These are phyloP conservation scores for Globia sparganii DNA, from an alignment of 2,888 invertebrate species.

Conservation along the genomic window DNA sequence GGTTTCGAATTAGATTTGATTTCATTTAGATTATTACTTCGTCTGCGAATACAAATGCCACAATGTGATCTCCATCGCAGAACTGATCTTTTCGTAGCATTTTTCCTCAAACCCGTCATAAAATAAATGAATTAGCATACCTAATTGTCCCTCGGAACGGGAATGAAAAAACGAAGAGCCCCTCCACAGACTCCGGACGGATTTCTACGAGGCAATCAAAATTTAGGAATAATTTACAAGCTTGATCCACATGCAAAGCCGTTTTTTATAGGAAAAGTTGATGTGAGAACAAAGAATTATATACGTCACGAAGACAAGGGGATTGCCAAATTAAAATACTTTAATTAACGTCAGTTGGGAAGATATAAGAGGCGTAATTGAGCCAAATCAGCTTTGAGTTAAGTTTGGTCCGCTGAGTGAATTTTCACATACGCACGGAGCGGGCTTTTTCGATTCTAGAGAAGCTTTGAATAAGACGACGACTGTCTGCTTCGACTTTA, in stretches of 20 bases:
- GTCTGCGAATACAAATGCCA: conserved; percentile 54
- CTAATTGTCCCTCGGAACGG: conserved; percentile 86
- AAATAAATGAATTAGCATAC: conserved; percentile 88
- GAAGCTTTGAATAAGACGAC: conserved; percentile 70
- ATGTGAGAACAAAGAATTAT: conserved; percentile 80
- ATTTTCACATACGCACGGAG: conserved; percentile 79
- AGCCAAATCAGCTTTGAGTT: conserved; percentile 77
- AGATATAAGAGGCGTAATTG: conserved; percentile 74
- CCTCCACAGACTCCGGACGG: conserved; percentile 79
- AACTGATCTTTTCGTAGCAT: conserved; percentile 78
- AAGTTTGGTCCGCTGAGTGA: conserved; percentile 71
- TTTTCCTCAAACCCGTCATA: conserved; percentile 82
- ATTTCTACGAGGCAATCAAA: conserved; percentile 87
- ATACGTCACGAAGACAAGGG: conserved; percentile 69
- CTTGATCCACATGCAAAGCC: conserved; percentile 83
- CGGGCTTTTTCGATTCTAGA: conserved; percentile 75
- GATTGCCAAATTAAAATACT: conserved; percentile 79
- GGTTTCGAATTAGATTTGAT: conserved; percentile 41
- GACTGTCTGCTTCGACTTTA: conserved; percentile 72
- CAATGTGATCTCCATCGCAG: conserved; percentile 76
- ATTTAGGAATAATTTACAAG: conserved; percentile 84
- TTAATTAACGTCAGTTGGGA: conserved; percentile 80
- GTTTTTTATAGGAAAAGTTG: conserved; percentile 77
- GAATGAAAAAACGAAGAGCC: conserved; percentile 83
- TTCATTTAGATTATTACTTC: conserved; percentile 50